These are phyloP conservation scores for Taxidea taxus DNA, from an alignment of 2,113 vertebrate genomes.

Conservation along the genomic window DNA sequence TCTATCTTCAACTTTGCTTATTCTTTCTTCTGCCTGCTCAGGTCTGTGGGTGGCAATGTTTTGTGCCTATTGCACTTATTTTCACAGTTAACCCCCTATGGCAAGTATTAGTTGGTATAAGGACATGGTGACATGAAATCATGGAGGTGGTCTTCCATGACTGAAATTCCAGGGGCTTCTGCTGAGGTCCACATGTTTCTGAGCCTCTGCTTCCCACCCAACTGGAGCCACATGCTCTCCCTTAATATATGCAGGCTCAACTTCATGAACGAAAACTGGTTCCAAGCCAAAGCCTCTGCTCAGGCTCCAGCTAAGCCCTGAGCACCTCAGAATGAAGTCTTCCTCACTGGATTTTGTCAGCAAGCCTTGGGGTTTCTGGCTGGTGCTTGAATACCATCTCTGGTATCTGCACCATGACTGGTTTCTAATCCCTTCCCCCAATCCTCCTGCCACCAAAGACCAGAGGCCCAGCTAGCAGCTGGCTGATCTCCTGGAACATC, in stretches of 20 bases:
- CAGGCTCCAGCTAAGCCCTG: not conserved
- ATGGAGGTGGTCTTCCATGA: not conserved
- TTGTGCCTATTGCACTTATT: not conserved
- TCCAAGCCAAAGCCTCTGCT: not conserved
- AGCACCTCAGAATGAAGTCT: not conserved
- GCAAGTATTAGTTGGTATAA: not conserved
- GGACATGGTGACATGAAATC: not conserved
- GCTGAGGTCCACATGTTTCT: not conserved
- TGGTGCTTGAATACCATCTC: not conserved
- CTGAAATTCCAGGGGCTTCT: not conserved
- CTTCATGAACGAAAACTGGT: not conserved
- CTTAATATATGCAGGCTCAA: not conserved
- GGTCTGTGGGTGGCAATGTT: not conserved
- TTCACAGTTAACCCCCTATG: not conserved
- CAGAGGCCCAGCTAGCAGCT: not conserved
- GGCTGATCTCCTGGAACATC: not conserved
- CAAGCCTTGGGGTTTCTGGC: not conserved
- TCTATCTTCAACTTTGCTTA: not conserved
- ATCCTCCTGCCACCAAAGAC: not conserved
- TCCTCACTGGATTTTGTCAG: not conserved
- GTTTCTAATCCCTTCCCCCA: not conserved
- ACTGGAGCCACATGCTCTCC: not conserved
- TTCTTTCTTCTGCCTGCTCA: not conserved
- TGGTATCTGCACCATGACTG: not conserved
- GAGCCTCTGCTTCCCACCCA: not conserved